Conservation (phyloP, 2,797 vertebrate species). For the Bradypodion pumilum region DNA sequence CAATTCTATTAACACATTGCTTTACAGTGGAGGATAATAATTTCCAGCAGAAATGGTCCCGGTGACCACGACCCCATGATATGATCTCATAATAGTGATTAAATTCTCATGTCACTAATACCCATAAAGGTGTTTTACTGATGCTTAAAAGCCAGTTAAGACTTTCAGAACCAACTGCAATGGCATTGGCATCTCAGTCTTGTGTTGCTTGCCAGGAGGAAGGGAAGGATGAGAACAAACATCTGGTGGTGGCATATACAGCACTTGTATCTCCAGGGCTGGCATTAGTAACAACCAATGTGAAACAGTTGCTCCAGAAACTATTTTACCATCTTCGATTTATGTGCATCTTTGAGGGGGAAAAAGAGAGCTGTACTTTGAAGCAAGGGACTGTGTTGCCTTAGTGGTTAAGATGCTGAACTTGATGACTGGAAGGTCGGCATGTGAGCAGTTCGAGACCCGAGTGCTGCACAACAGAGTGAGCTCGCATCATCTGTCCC, state of each 20-base stretch:
- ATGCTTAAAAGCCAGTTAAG: not conserved
- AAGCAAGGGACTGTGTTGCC: too few species aligned
- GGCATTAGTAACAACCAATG: not conserved
- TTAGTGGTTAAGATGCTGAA: too few species aligned
- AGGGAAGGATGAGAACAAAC: too few species aligned
- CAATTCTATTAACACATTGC: slow-evolving; percentile 62
- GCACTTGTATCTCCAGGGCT: too few species aligned
- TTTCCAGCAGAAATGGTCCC: slow-evolving; percentile 62
- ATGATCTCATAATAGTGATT: slow-evolving; percentile 55
- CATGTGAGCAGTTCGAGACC: too few species aligned
- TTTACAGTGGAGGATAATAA: slow-evolving; percentile 64
- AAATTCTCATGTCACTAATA: slow-evolving; percentile 23
- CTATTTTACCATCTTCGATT: not conserved
- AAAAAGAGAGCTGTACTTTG: not conserved
- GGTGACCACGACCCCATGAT: slow-evolving; percentile 36
- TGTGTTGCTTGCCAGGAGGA: not conserved
- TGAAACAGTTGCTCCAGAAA: not conserved
- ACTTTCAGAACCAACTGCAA: not conserved
- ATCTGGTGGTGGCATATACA: too few species aligned
- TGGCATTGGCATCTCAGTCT: not conserved
- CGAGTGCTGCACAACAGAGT: too few species aligned
- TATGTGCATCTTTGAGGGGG: not conserved
- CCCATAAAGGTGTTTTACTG: not conserved
- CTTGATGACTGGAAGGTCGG: too few species aligned
- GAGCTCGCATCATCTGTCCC: too few species aligned